Percentiles rank a stretch among this genome's conserved stretches.
Evolutionary conservation across 2,888 invertebrate genomes (phyloP).

Genomic region (Ethmia dodecea): DNA sequence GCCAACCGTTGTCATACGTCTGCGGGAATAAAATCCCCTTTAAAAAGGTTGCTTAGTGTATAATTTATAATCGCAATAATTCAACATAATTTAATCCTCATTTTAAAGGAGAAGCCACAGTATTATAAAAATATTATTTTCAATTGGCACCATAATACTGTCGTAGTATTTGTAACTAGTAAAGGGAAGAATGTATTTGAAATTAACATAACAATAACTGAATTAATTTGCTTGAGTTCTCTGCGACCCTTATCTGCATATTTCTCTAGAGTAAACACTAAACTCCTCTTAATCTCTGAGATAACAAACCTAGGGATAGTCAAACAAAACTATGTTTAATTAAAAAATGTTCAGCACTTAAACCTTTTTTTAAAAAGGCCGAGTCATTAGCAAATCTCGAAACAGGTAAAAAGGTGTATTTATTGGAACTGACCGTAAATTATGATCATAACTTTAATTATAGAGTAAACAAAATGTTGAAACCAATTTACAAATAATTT

Average conservation of each 20-base stretch:
- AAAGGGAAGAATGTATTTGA: constrained; percentile 26
- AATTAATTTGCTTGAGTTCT: constrained; percentile 40
- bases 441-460: constrained; percentile 70
- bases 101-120: constrained; percentile 19
- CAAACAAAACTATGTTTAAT: constrained; percentile 16
- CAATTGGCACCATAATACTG: too few species aligned
- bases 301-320: constrained; percentile 37
- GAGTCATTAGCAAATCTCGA: constrained; percentile 58
- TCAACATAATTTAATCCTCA: constrained; percentile 33
- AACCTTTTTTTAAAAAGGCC: constrained; percentile 22
- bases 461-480: constrained; percentile 50
- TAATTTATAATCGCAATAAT: constrained; percentile 42
- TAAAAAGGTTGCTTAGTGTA: too few species aligned
- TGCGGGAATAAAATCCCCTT: constrained; percentile 29
- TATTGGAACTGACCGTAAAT: constrained; percentile 57
- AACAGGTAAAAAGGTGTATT: constrained; percentile 52
- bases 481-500: constrained; percentile 38
- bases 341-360: constrained; percentile 19
- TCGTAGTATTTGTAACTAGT: not conserved
- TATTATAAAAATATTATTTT: constrained; percentile 11
- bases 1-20: constrained; percentile 34
- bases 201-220: constrained; percentile 56
- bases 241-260: constrained; percentile 36
- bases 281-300: constrained; percentile 52
- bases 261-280: constrained; percentile 48